These are phyloP conservation scores for Oscheius sp. DNA, from an alignment of 2,888 invertebrate species.

Conservation along the genomic window DNA sequence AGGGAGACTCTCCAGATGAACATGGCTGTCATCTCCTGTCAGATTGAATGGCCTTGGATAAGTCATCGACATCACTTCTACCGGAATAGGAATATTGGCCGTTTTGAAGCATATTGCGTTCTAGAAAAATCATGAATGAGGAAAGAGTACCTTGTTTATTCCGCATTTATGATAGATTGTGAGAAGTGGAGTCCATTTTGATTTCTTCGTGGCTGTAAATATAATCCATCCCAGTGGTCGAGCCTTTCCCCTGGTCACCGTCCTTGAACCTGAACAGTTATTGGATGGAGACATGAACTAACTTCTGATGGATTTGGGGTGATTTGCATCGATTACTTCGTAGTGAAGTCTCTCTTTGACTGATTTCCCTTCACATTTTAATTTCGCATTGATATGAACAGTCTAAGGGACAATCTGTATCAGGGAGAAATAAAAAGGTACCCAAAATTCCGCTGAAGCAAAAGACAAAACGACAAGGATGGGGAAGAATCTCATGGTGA, in stretches of 20 bases:
- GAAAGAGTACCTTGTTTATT: neutral
- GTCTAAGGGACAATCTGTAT: neutral
- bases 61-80: neutral
- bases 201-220: slow-evolving; percentile 8
- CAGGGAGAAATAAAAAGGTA: too few relatives aligned
- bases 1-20: neutral
- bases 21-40: neutral
- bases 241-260: neutral
- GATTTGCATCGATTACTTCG: neutral
- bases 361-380: slow-evolving; percentile 1
- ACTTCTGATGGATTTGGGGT: slow-evolving; percentile 2
- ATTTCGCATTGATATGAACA: slow-evolving; percentile 7
- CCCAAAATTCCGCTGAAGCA: slow-evolving; percentile 1
- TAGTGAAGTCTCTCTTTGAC: slow-evolving; percentile 11
- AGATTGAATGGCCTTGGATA: neutral
- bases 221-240: neutral
- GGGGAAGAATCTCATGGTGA: neutral
- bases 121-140: neutral
- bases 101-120: slow-evolving; percentile 6
- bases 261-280: neutral
- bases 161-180: slow-evolving; percentile 14
- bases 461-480: neutral
- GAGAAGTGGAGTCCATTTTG: neutral
- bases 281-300: neutral
- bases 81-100: neutral